These are phyloP conservation scores for Drosophila multiciliata DNA, from an alignment of 2,888 invertebrate genomes.

Conservation along the genomic window DNA sequence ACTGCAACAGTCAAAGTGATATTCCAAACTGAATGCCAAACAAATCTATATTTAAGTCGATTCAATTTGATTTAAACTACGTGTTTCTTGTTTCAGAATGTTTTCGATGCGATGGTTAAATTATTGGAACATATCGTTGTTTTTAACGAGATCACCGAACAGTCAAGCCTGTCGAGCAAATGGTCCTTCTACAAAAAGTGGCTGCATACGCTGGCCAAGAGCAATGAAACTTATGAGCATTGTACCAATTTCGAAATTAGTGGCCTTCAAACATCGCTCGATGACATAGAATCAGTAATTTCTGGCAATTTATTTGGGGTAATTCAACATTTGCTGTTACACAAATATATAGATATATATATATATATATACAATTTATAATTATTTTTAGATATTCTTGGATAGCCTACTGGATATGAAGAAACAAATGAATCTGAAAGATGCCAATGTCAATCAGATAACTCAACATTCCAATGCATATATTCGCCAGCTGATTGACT, in stretches of 20 bases:
- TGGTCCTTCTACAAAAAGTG: slow-evolving; percentile 92
- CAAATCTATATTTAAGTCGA: neutral
- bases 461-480: slow-evolving; percentile 64
- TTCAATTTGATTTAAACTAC: neutral
- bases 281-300: slow-evolving; percentile 84
- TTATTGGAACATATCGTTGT: slow-evolving; percentile 88
- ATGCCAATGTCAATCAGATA: slow-evolving; percentile 46
- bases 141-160: slow-evolving; percentile 85
- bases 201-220: slow-evolving; percentile 89
- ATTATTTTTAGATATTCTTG: slow-evolving; percentile 45
- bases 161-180: slow-evolving; percentile 85
- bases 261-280: slow-evolving; percentile 90
- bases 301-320: slow-evolving; percentile 65
- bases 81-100: slow-evolving; percentile 67
- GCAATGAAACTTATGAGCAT: slow-evolving; percentile 86
- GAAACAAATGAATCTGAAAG: slow-evolving; percentile 56
- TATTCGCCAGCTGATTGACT: slow-evolving; percentile 46
- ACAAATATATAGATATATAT: neutral
- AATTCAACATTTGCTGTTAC: neutral
- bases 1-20: neutral
- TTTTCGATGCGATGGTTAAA: slow-evolving; percentile 87
- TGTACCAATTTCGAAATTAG: slow-evolving; percentile 87
- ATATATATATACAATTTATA: neutral
- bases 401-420: slow-evolving; percentile 57
- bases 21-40: neutral